Evolutionary conservation across 2,113 vertebrate genomes (phyloP).

Genomic region (Morone saxatilis): DNA sequence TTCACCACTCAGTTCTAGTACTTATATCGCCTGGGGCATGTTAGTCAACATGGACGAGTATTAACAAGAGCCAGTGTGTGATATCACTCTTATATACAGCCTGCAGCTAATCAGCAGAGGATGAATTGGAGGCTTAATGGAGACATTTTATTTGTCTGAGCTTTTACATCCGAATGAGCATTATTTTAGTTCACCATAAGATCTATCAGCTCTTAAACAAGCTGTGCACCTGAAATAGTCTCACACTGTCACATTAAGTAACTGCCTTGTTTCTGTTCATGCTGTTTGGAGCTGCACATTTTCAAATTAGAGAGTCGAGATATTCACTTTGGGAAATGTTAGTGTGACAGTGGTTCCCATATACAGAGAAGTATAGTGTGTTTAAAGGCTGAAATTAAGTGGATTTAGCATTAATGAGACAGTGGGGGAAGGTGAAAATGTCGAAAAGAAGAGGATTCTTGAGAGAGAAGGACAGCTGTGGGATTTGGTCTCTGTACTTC

Average conservation of each 20-base stretch:
- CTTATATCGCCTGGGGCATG: slow-evolving; percentile 4
- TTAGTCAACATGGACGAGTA: slow-evolving; percentile 25
- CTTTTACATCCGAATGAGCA: slow-evolving; percentile 47
- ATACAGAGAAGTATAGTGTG: slow-evolving; percentile 26
- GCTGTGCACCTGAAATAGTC: slow-evolving; percentile 26
- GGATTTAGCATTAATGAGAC: slow-evolving; percentile 62
- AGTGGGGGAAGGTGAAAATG: slow-evolving; percentile 37
- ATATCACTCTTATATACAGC: slow-evolving; percentile 43
- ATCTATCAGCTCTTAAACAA: slow-evolving; percentile 51
- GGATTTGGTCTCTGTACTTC: slow-evolving; percentile 40
- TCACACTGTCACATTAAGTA: slow-evolving; percentile 54
- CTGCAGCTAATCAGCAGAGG: slow-evolving; percentile 53
- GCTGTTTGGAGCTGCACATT: slow-evolving; percentile 37
- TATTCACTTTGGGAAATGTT: slow-evolving; percentile 53
- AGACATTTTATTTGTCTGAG: slow-evolving; percentile 41
- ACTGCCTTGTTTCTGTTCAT: background rate
- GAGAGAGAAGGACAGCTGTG: slow-evolving; percentile 47
- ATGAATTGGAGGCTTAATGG: slow-evolving; percentile 36
- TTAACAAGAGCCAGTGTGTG: slow-evolving; percentile 41
- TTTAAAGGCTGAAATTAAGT: slow-evolving; percentile 57
- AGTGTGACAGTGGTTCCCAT: slow-evolving; percentile 41
- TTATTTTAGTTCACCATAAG: slow-evolving; percentile 28
- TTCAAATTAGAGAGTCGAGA: slow-evolving; percentile 29
- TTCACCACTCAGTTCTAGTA: slow-evolving; percentile 30
- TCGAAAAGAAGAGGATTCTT: slow-evolving; percentile 33